Conservation (phyloP, 2,113 vertebrate genomes). For the Rhizomys pruinosus region DNA sequence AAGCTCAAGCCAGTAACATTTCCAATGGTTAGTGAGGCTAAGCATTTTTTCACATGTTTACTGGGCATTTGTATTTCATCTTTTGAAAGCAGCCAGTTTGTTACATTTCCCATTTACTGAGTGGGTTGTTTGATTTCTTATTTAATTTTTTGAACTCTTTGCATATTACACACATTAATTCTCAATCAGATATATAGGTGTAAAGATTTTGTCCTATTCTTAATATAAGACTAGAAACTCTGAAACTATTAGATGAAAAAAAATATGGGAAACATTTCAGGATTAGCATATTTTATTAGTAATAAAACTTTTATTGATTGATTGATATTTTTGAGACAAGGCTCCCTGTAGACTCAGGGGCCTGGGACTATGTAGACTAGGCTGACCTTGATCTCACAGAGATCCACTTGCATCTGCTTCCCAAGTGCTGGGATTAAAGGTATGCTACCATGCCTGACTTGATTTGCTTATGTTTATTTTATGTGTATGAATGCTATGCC, state of each 20-base stretch:
- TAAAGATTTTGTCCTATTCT: not conserved
- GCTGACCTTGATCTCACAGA: too few relatives aligned
- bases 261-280: not conserved
- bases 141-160: not conserved
- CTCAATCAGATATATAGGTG: not conserved
- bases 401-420: too few relatives aligned
- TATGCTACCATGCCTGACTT: too few relatives aligned
- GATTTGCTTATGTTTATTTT: not conserved
- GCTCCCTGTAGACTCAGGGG: too few relatives aligned
- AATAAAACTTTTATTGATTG: too few relatives aligned
- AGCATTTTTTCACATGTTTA: not conserved
- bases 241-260: not conserved
- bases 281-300: not conserved
- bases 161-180: not conserved
- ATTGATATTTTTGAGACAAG: too few relatives aligned
- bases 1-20: too few relatives aligned
- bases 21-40: not conserved
- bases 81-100: too few relatives aligned
- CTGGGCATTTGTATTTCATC: not conserved
- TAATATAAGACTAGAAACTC: not conserved
- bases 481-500: not conserved
- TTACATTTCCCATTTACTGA: not conserved
- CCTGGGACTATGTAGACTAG: too few relatives aligned
- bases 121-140: not conserved
- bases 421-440: too few relatives aligned